phyloP scores from a whole-genome alignment of 2,113 vertebrate genomes.

The Willisornis vidua region DNA sequence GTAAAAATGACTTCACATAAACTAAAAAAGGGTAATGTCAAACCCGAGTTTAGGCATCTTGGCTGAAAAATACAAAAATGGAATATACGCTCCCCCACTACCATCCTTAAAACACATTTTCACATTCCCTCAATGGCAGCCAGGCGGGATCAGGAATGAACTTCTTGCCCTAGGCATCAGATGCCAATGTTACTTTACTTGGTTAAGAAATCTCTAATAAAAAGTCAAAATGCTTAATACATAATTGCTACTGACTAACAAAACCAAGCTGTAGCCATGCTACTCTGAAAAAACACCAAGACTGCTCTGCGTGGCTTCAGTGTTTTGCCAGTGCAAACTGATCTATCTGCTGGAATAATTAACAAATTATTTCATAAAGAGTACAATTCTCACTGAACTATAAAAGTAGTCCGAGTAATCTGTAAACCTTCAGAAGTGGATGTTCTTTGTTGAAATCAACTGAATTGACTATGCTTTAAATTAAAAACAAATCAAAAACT shows the following conservation, averaged over 20 bases:
- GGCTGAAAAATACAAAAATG: neutral
- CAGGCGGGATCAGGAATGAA: neutral
- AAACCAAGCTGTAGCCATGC: neutral
- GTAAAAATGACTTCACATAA: neutral
- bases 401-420: neutral
- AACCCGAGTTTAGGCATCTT: neutral
- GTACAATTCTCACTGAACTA: neutral
- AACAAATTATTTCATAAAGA: neutral
- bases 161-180: neutral
- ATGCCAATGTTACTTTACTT: accelerated
- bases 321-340: neutral
- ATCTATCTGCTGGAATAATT: neutral
- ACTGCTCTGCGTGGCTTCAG: neutral
- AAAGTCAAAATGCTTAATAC: neutral
- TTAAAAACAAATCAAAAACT: neutral
- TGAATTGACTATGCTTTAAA: neutral
- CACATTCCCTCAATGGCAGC: neutral
- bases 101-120: neutral
- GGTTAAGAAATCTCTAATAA: neutral
- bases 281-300: neutral
- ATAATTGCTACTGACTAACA: neutral
- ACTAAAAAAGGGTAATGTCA: neutral
- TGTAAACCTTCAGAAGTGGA: neutral
- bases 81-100: neutral
- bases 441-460: neutral